Conservation (phyloP, 1,140 invertebrate genomes). For the Sycobia sp. region DNA sequence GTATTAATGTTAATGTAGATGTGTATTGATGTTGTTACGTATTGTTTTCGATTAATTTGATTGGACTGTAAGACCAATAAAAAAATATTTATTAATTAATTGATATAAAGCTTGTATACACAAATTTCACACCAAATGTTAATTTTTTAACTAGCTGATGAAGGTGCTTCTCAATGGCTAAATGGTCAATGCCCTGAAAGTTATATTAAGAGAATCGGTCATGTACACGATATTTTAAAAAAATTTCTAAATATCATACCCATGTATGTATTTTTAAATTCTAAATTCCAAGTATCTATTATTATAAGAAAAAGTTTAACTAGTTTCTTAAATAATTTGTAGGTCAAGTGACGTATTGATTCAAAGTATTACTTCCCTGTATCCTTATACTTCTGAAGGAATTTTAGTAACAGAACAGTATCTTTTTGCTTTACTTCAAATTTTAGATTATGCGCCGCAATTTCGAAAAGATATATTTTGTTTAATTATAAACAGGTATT, state of each 20-base stretch:
- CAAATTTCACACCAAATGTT: background rate
- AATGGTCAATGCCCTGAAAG: constrained; percentile 54
- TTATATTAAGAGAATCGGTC: constrained; percentile 58
- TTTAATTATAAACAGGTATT: constrained; percentile 72
- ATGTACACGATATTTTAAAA: constrained; percentile 66
- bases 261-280: constrained; percentile 62
- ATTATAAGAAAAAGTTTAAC: too few species aligned
- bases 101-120: constrained; percentile 15
- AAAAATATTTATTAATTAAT: too few species aligned
- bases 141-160: constrained; percentile 39
- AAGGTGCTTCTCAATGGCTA: constrained; percentile 52
- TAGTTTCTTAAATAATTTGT: constrained; percentile 42
- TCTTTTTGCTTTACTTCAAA: constrained; percentile 68
- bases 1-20: too few species aligned
- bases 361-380: constrained; percentile 61
- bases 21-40: too few species aligned
- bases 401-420: constrained; percentile 66
- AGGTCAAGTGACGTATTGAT: constrained; percentile 65
- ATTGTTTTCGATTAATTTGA: too few species aligned
- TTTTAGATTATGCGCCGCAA: constrained; percentile 69
- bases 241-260: constrained; percentile 66
- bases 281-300: background rate
- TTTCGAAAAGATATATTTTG: constrained; percentile 66
- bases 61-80: too few species aligned
- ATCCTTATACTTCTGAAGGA: constrained; percentile 70